Evolutionary conservation across 2,888 invertebrate species (phyloP), one percentile per base, ranked within the genome.

Genomic region (Aethes cnicana): DNA sequence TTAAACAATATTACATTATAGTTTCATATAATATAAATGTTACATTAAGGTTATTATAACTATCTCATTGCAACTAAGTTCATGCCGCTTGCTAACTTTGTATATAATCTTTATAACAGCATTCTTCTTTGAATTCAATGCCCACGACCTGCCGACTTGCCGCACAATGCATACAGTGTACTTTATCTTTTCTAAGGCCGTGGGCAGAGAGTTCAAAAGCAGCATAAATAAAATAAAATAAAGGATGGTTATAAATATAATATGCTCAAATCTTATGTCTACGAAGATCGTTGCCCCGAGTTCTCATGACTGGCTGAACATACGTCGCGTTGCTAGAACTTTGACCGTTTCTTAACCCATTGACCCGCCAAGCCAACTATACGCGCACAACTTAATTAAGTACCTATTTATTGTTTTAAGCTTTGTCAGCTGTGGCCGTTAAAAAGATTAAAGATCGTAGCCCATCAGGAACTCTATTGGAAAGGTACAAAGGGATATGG

Each of bases 281-380:
- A 49, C 41, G 23, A 56, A 61, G 56, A 58, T 54, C 54, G 43
- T 52, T 52, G 56, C 54, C 78, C 72, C 84, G 83, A 82, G 61
- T 67, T 75, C 69, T 73, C 69, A 81, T 82, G 84, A 86, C 78
- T 72, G 77, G 74, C 77, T 78, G 80, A 79, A 79, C 78, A 76
- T 62, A 68, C 66, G 69, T 66, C 61, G 46, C 52, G 26, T 35
- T 39, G 12, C 9, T 16, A 9, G 17, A 6, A 16, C 16, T n/a
- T 39, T n/a, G n/a, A n/a, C n/a, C n/a, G n/a, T n/a, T n/a, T n/a
- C n/a, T n/a, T n/a, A n/a, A n/a, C n/a, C n/a, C n/a, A n/a, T n/a
- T n/a, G n/a, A n/a, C n/a, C n/a, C n/a, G n/a, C n/a, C n/a, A n/a
- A n/a, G n/a, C n/a, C n/a, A n/a, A n/a, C n/a, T n/a, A n/a, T n/a